A percentile compares a stretch with the other conserved stretches of the same genome.
These are phyloP conservation scores for Acrossocheilus wenchowensis DNA, from an alignment of 2,797 vertebrate genomes.

Conservation along the genomic window DNA sequence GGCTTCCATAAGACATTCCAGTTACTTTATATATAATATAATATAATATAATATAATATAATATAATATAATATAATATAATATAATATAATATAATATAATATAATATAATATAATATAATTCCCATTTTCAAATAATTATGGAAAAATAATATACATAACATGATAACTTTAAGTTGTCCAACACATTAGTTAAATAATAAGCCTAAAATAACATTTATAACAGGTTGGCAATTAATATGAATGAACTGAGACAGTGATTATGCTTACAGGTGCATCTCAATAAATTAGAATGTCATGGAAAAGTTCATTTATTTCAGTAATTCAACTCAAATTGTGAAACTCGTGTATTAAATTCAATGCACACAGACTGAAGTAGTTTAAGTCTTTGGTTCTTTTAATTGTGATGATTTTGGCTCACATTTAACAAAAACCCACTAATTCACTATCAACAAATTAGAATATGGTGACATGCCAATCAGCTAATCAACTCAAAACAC, in stretches of 20 bases:
- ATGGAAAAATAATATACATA: neutral
- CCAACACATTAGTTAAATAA: neutral
- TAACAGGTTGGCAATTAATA: neutral
- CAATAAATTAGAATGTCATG: too few relatives aligned
- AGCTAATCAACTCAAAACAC: too few relatives aligned
- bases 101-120: neutral
- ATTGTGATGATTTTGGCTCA: too few relatives aligned
- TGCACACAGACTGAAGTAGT: too few relatives aligned
- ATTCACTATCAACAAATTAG: too few relatives aligned
- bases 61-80: neutral
- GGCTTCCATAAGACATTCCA: neutral
- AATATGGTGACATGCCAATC: too few relatives aligned
- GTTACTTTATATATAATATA: neutral
- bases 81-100: neutral
- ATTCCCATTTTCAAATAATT: neutral
- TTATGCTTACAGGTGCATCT: neutral
- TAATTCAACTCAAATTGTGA: too few relatives aligned
- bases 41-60: neutral
- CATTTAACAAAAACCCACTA: too few relatives aligned
- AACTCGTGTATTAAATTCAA: too few relatives aligned
- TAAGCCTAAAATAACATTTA: neutral
- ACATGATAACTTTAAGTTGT: neutral
- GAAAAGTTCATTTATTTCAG: too few relatives aligned
- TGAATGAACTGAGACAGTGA: neutral
- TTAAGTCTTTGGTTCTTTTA: too few relatives aligned